Conservation (phyloP, 2,113 vertebrate species). For the Tachuris rubrigastra region DNA sequence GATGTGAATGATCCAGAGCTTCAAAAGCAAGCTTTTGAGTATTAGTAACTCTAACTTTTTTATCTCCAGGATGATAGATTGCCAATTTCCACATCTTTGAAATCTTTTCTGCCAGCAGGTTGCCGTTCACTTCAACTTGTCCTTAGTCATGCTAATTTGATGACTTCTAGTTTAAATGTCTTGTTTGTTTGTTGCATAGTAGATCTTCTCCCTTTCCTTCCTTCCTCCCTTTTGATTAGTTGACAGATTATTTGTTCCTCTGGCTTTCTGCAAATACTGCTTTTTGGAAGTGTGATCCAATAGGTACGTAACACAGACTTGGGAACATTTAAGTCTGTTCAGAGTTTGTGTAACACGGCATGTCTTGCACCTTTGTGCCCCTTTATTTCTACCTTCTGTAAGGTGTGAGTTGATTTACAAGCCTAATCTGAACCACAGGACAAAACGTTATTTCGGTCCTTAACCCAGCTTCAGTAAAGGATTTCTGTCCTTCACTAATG, state of each 20-base stretch:
- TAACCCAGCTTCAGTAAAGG: not conserved
- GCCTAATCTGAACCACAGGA: not conserved
- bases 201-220: not conserved
- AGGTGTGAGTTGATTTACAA: not conserved
- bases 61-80: not conserved
- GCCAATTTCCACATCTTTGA: not conserved
- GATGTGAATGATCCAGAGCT: not conserved
- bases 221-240: not conserved
- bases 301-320: not conserved
- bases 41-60: not conserved
- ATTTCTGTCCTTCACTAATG: not conserved
- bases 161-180: not conserved
- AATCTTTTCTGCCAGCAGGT: not conserved
- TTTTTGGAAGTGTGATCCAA: not conserved
- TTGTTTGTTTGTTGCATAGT: not conserved
- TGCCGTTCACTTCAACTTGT: not conserved
- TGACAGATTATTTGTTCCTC: not conserved
- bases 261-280: not conserved
- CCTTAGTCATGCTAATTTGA: not conserved
- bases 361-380: not conserved
- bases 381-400: not conserved
- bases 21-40: conserved; percentile 8
- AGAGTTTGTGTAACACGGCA: not conserved
- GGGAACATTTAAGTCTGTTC: not conserved
- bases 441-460: not conserved